Base-by-base conservation (phyloP, 2,888 invertebrate genomes). In the Rhagonycha lutea region DNA sequence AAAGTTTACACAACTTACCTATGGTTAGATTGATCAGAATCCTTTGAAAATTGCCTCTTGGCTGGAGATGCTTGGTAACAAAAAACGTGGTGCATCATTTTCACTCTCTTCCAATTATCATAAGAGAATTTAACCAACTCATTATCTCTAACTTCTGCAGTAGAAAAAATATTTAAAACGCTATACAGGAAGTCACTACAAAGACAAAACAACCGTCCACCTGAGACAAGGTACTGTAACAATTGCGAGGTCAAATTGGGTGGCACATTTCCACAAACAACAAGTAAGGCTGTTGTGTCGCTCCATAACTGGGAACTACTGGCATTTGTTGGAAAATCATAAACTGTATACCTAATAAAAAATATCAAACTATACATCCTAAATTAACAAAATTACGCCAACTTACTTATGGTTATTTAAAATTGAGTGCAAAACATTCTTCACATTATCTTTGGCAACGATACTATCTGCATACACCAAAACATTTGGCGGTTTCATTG, bases 41-140 rank as follows among this genome's bases (percentile, higher is more conserved):
- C 94, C 72, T 94, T 93, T 0, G 94, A 94, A 83, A 95, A 95
- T 84, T 94, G 93, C 82, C 95, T 93, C 86, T 94, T 93, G 2
- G 94, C 93, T 0, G 96, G 95, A 1, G 95, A 95, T 0, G 95
- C 95, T 86, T 96, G 95, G 85, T 96, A 96, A 84, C 96, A 96
- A 86, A 96, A 95, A 79, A 96, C 94, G 83, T 96, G 95, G 87
- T 96, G 96, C 90, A 96, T 94, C 93, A 96, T 93, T 85, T 92
- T 92, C 0, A 95, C 94, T 5, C 94, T 92, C 84, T 94, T 92
- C 95, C 96, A 96, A 85, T 93, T 92, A 79, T 94, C 94, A 82
- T 95, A 96, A 2, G 94, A 93, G 85, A 96, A 96, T 81, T 94
- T 92, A 2, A 95, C 96, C 69, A 96, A 88, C 86, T 96, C 95